A percentile compares a stretch with the other conserved stretches of the same genome.
Conservation (phyloP, 2,888 invertebrate genomes). For the Empis stercorea region DNA sequence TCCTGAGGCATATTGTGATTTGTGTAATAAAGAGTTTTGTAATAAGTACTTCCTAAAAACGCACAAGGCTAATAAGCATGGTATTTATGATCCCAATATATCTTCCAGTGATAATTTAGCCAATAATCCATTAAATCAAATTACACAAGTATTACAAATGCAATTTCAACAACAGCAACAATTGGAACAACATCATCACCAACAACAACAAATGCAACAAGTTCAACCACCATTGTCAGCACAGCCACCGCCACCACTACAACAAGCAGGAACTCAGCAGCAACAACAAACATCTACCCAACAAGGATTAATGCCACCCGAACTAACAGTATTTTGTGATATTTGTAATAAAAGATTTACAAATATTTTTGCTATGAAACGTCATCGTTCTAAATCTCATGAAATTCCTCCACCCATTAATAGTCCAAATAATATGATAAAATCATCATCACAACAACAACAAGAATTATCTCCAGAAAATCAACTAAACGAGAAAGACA, state of each 20-base stretch:
- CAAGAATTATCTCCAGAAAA: background rate
- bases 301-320: slow-evolving; percentile 17
- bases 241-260: slow-evolving; percentile 14
- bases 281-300: slow-evolving; percentile 13
- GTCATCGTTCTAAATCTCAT: slow-evolving; percentile 56
- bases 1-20: slow-evolving; percentile 92
- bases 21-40: slow-evolving; percentile 97
- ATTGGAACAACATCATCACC: slow-evolving; percentile 15
- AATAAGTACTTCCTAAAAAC: slow-evolving; percentile 97
- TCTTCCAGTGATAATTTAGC: slow-evolving; percentile 19
- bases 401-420: slow-evolving; percentile 32
- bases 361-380: slow-evolving; percentile 56
- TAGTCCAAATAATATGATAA: slow-evolving; percentile 1
- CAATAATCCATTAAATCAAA: slow-evolving; percentile 15
- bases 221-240: slow-evolving; percentile 14
- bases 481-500: slow-evolving; percentile 8
- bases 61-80: slow-evolving; percentile 95
- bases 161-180: slow-evolving; percentile 25
- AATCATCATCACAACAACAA: slow-evolving; percentile 1
- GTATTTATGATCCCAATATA: slow-evolving; percentile 56
- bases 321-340: slow-evolving; percentile 44
- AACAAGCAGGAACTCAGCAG: slow-evolving; percentile 7
- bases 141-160: slow-evolving; percentile 23
- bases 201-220: slow-evolving; percentile 16
- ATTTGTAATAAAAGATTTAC: slow-evolving; percentile 61